Evolutionary conservation across 2,113 vertebrate genomes (phyloP).

Genomic region (Neotoma lepida): DNA sequence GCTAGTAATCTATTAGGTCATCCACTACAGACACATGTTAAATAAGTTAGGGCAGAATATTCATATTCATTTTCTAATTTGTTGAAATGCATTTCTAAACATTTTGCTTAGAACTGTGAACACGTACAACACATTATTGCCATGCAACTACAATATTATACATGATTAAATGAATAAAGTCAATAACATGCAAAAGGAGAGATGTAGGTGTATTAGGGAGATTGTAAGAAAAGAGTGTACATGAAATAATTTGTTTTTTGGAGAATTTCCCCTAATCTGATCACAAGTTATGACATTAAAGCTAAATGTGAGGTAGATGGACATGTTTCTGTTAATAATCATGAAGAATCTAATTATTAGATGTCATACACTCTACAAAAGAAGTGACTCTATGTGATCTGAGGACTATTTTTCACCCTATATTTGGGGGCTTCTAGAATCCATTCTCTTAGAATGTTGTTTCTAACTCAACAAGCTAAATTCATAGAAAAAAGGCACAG

Average conservation of each 20-base stretch:
- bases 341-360: neutral
- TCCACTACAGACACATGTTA: neutral
- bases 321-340: neutral
- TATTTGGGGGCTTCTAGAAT: neutral
- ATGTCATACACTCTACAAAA: neutral
- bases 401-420: neutral
- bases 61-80: neutral
- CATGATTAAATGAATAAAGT: neutral
- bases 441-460: neutral
- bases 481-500: neutral
- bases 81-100: slow-evolving; percentile 33
- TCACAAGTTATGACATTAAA: neutral
- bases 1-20: neutral
- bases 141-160: neutral
- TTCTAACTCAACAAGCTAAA: slow-evolving; percentile 2
- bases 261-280: neutral
- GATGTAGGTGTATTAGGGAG: neutral
- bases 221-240: neutral
- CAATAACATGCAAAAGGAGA: neutral
- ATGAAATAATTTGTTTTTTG: neutral
- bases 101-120: neutral
- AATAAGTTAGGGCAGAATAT: neutral
- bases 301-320: neutral
- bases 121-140: neutral
- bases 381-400: neutral